Evolutionary conservation across 2,797 vertebrate genomes (phyloP).

Genomic region (Cacajao melanocephalus): DNA sequence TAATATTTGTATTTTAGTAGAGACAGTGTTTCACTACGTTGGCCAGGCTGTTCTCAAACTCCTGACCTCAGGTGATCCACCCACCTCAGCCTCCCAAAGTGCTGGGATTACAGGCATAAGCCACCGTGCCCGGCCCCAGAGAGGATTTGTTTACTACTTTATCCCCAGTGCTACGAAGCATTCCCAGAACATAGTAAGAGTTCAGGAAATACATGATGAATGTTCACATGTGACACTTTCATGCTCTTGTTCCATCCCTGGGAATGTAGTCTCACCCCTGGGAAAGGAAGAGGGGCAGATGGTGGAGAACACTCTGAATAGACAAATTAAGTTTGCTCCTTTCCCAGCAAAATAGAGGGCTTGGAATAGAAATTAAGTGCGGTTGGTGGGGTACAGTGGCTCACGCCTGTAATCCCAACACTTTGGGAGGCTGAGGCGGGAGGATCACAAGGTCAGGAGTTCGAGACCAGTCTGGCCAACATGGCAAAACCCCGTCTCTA

Average conservation of each 20-base stretch:
- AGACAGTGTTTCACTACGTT: not conserved
- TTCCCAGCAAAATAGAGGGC: not conserved
- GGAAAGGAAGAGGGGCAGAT: not conserved
- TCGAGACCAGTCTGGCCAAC: not conserved
- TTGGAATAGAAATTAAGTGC: not conserved
- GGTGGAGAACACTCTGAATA: not conserved
- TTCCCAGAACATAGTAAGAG: not conserved
- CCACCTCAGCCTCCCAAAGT: not conserved
- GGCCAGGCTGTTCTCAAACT: not conserved
- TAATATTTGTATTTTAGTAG: not conserved
- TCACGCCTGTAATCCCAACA: not conserved
- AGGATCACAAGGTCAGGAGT: not conserved
- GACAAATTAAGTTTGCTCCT: not conserved
- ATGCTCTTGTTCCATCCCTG: not conserved
- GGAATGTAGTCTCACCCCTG: not conserved
- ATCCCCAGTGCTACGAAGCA: not conserved
- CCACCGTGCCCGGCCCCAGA: not conserved
- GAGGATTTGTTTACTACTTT: not conserved
- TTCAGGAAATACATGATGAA: not conserved
- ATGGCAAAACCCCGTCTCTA: not conserved
- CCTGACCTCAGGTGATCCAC: not conserved
- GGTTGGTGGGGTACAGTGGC: not conserved
- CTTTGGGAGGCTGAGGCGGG: not conserved
- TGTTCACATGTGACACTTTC: not conserved
- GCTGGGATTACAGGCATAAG: not conserved